Base-by-base conservation (phyloP, 2,888 invertebrate species). In the Amaurobius ferox region DNA sequence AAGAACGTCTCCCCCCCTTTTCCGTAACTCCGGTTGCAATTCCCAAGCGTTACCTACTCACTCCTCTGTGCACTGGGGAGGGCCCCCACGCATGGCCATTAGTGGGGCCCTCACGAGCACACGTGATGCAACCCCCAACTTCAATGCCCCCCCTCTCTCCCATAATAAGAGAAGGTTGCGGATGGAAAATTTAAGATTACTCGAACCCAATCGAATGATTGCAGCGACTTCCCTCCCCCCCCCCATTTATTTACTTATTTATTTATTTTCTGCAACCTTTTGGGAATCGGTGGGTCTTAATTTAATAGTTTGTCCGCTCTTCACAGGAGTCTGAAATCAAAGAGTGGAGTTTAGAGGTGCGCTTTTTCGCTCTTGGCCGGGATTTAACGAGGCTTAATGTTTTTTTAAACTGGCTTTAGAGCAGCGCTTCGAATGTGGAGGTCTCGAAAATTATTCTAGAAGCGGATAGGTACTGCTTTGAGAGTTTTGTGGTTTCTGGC, bases 131-230 rank as follows among this genome's bases (percentile, higher is more conserved):
- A 40, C 19, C 23, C 68, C 40, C 11, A 6, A 26, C 40, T 16
- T 13, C 40, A 26, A 11, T 13, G 9, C 11, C 67, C n/a, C 6
- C 28, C 2, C 64, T 66, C 19, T 16, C 66, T 23, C 11, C 55
- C 2, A 55, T 55, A 55, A 55, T 55, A 66, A 66, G 40, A 28
- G 40, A 23, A 68, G 40, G 23, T n/a, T 16, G 40, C 16, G 40
- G 68, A 68, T 68, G 68, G n/a, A 68, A 68, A 68, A 68, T 68
- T 68, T 40, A 68, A 68, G 68, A 68, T 68, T 68, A 40, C 68
- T 23, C 67, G 29, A 68, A 77, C 23, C 35, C 77, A 77, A 77
- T 77, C 77, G 77, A 77, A 77, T 68, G 77, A 68, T 77, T 77
- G 77, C 35, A 66, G 66, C 19, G 32, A n/a, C 66, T 66, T 66